Evolutionary conservation across 2,888 invertebrate species (phyloP), one percentile per base, ranked within the genome.

Genomic region (Ferrisia virgata): DNA sequence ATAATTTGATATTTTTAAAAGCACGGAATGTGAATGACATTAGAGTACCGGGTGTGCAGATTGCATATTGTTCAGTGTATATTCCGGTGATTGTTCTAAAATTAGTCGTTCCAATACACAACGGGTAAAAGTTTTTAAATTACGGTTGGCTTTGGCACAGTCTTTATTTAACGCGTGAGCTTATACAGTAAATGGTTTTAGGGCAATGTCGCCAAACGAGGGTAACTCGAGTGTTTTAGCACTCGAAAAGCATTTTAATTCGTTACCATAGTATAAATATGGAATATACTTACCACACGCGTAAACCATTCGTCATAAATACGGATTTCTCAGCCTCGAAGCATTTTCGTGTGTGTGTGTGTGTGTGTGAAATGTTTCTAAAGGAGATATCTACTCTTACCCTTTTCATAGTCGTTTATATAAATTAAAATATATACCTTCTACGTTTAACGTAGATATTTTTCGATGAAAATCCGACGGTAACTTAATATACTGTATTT

Each of bases 201-300:
- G 58, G 58, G 58, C 28, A 64, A 64, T 64, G 58, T 64, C 58
- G 58, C 58, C 58, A 64, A 64, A 64, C 58, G 58, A 64, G 58
- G 58, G 58, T 64, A 25, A 22, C 58, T 64, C 58, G 58, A 64
- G 58, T 64, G 58, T 64, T 64, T n/a, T 64, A 22, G 58, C 58
- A 64, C 58, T 64, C 3, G 25, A 25, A 28, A 64, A 64, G 28
- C 58, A 64, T 64, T 47, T 47, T 64, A 64, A 64, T 64, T 64
- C 11, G 58, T 64, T 28, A 28, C 58, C 58, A n/a, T n/a, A n/a
- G 28, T 64, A 28, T 64, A 53, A 43, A 47, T 47, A 47, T 47
- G 47, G 47, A 47, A 47, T 47, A 47, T 3, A n/a, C n/a, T n/a
- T n/a, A n/a, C n/a, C n/a, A n/a, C n/a, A n/a, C 47, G 5, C 8